Base-by-base conservation (phyloP, 2,888 invertebrate species). In the Parascotia fuliginaria region DNA sequence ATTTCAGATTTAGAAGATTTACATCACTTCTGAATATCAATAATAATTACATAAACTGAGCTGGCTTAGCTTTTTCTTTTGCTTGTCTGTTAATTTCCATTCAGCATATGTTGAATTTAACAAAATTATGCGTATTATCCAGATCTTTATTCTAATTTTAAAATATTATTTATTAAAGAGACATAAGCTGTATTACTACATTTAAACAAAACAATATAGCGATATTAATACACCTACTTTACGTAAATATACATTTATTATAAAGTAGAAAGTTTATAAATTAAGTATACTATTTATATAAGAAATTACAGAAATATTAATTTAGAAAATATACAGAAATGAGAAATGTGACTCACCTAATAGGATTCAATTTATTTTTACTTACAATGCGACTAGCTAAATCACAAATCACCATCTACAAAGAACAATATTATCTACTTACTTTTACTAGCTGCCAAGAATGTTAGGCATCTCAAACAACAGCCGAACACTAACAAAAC, bases 271-370 rank as follows among this genome's bases (percentile, higher is more conserved):
- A 3, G 27, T 3, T 11, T n/a, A 29, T 29, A n/a, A n/a, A 29
- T 12, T 29, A 12, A 29, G n/a, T n/a, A 29, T 5, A 3, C n/a
- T 29, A 29, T 29, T 31, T 31, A 31, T 14, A 5, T 31, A 31
- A 16, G 9, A 34, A 24, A 16, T 15, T 12, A 37, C 16, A 22
- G 2, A 22, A 4, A 24, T 1, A 24, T 27, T 36, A 50, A 46
- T 44, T 48, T 57, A n/a, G n/a, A n/a, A n/a, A n/a, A n/a, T n/a
- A n/a, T n/a, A n/a, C n/a, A n/a, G n/a, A n/a, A n/a, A n/a, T n/a
- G n/a, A n/a, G n/a, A n/a, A n/a, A n/a, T n/a, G n/a, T n/a, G 37
- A 61, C 58, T 61, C 57, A 61, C 53, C 50, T 42, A 56, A 50
- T 49, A 51, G 54, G 38, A 49, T 28, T n/a, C 31, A 28, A 37